phyloP scores from a whole-genome alignment of 2,797 vertebrate genomes.

The Chaunax sp. region DNA sequence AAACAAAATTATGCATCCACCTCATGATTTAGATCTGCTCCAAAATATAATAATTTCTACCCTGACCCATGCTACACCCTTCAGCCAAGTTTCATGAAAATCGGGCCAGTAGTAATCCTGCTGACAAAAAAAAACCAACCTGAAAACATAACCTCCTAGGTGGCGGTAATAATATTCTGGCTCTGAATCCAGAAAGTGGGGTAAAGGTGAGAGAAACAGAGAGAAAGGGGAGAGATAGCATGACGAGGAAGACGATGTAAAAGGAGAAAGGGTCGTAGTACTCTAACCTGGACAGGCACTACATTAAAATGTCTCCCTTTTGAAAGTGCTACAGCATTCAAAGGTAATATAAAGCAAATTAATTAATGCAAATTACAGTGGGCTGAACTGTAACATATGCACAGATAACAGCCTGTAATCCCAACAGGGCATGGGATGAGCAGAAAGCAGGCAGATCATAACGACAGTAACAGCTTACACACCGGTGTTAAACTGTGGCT shows the following conservation, averaged over 20 bases:
- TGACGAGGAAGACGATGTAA: conserved; percentile 16
- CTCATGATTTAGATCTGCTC: too few relatives aligned
- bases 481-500: conserved; percentile 47
- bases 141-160: too few relatives aligned
- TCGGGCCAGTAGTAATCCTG: too few relatives aligned
- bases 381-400: conserved; percentile 48
- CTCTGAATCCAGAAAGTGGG: conserved; percentile 3
- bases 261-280: conserved; percentile 15
- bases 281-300: conserved; percentile 25
- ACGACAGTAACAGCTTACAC: conserved; percentile 56
- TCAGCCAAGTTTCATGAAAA: too few relatives aligned
- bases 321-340: conserved; percentile 41
- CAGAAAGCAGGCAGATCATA: conserved; percentile 56
- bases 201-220: background rate
- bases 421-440: conserved; percentile 44
- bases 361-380: conserved; percentile 72
- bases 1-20: too few relatives aligned
- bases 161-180: too few relatives aligned
- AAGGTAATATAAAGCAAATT: conserved; percentile 65
- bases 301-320: conserved; percentile 47
- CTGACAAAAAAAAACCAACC: too few relatives aligned
- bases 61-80: too few relatives aligned
- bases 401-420: conserved; percentile 46
- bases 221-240: background rate
- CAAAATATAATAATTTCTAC: too few relatives aligned